These are phyloP conservation scores for Neomorphus geoffroyi DNA, from an alignment of 2,797 vertebrate genomes.

Conservation along the genomic window DNA sequence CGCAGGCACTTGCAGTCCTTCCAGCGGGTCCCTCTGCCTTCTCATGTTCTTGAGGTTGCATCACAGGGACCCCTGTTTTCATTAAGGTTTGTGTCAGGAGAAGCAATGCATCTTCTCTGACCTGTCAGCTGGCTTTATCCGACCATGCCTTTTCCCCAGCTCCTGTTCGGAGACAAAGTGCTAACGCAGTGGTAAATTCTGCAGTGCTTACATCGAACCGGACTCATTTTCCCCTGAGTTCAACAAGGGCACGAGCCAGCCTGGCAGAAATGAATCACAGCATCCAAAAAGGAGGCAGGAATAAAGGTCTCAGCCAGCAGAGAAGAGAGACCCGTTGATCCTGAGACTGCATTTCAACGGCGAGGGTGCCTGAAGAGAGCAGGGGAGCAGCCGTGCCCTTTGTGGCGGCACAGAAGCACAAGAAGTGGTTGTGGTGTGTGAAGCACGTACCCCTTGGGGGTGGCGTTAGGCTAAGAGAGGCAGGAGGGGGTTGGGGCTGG, in stretches of 20 bases:
- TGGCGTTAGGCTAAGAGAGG: neutral
- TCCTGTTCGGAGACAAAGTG: neutral
- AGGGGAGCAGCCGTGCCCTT: neutral
- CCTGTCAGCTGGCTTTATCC: neutral
- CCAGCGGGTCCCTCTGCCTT: neutral
- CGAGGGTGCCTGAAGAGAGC: neutral
- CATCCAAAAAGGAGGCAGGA: neutral
- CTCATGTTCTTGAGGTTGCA: neutral
- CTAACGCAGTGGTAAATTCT: neutral
- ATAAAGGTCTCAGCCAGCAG: neutral
- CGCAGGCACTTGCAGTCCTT: neutral
- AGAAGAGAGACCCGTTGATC: neutral
- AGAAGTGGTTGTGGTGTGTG: neutral
- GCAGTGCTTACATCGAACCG: neutral
- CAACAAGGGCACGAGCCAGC: neutral
- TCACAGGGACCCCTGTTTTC: neutral
- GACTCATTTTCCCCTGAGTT: neutral
- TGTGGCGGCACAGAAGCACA: neutral
- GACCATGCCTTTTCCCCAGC: neutral
- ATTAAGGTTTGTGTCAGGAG: neutral
- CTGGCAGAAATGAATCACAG: constrained; percentile 4
- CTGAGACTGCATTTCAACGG: neutral
- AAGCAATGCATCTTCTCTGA: neutral
- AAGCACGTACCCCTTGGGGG: too few relatives aligned
- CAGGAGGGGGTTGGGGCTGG: neutral